Percentiles rank a stretch among this genome's conserved stretches.
These are phyloP conservation scores for Oxystoma pomonae DNA, from an alignment of 2,888 invertebrate genomes.

Conservation along the genomic window DNA sequence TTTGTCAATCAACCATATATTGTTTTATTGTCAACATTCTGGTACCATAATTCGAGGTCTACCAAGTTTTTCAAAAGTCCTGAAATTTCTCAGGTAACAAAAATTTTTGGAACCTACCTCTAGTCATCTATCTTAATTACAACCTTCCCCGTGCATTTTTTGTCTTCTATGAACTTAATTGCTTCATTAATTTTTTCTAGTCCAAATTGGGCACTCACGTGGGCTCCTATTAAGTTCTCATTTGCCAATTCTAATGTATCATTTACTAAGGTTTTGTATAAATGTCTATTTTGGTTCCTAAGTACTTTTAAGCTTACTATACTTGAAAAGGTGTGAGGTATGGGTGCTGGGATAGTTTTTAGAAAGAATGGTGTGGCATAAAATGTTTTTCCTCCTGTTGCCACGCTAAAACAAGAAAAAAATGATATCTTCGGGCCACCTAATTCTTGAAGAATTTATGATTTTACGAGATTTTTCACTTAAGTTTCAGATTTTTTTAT, in stretches of 20 bases:
- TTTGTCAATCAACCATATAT: too few species aligned
- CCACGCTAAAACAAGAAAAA: slow-evolving; percentile 47
- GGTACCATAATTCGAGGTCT: too few species aligned
- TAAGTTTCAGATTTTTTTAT: too few species aligned
- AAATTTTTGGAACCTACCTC: slow-evolving; percentile 4
- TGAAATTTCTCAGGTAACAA: too few species aligned
- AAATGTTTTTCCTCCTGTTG: slow-evolving; percentile 51
- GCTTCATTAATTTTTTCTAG: slow-evolving; percentile 60
- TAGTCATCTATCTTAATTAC: slow-evolving; percentile 44
- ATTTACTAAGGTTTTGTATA: slow-evolving; percentile 49
- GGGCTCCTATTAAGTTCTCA: slow-evolving; percentile 58
- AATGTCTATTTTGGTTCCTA: slow-evolving; percentile 49
- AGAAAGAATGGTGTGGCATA: slow-evolving; percentile 36
- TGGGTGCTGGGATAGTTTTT: slow-evolving; percentile 37
- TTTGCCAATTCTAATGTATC: slow-evolving; percentile 59
- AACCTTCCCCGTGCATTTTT: slow-evolving; percentile 61
- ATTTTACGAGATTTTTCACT: too few species aligned
- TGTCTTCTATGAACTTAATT: slow-evolving; percentile 52
- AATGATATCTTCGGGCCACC: too few species aligned
- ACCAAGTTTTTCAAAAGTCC: too few species aligned
- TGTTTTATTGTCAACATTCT: too few species aligned
- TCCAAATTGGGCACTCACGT: slow-evolving; percentile 52
- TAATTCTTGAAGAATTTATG: too few species aligned
- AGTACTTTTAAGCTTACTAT: slow-evolving; percentile 39
- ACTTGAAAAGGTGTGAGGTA: slow-evolving; percentile 36